Evolutionary conservation across 2,113 vertebrate species (phyloP).

Genomic region (Pedetes capensis): DNA sequence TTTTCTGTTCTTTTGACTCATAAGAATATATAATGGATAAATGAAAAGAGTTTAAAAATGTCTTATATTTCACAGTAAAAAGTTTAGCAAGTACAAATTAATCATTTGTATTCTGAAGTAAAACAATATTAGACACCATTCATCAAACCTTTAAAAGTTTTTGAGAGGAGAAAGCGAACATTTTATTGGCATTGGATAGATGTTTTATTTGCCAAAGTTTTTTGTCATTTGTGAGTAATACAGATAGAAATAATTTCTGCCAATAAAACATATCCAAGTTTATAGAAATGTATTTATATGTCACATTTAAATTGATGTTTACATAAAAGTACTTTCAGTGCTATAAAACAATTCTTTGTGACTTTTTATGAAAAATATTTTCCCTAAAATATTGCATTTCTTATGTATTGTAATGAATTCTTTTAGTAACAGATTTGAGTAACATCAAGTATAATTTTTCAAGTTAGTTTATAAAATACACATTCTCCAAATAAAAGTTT

Average conservation of each 20-base stretch:
- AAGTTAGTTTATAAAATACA: background rate
- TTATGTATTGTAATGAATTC: background rate
- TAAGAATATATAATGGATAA: background rate
- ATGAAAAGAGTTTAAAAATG: background rate
- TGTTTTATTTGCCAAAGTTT: background rate
- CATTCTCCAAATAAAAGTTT: background rate
- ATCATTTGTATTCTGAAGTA: slow-evolving; percentile 8
- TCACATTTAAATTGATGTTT: background rate
- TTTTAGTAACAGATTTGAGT: background rate
- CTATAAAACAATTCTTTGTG: background rate
- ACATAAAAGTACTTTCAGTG: background rate
- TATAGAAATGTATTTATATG: background rate
- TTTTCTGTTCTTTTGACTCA: background rate
- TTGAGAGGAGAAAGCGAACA: background rate
- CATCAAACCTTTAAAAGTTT: background rate
- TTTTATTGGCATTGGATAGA: background rate
- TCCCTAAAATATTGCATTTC: background rate
- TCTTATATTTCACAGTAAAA: background rate
- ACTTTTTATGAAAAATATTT: background rate
- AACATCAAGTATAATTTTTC: background rate
- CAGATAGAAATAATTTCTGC: background rate
- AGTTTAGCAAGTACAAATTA: background rate
- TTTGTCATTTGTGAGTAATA: background rate
- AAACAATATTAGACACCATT: background rate
- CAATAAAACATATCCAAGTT: background rate